These are phyloP conservation scores for Xanthia icteritia DNA, from an alignment of 2,888 invertebrate genomes.

Conservation along the genomic window DNA sequence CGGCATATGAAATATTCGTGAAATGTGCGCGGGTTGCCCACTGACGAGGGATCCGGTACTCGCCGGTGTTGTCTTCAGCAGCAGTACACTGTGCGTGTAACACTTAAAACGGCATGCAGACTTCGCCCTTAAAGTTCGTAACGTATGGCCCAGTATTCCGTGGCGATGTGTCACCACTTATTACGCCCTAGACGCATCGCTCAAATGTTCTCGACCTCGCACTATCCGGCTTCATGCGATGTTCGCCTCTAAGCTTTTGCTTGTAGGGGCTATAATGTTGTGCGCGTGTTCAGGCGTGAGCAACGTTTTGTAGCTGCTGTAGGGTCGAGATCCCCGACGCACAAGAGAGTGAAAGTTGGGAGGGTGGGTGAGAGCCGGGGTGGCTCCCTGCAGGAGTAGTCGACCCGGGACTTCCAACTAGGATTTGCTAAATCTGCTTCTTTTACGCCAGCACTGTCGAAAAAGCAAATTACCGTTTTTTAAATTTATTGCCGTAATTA, in stretches of 20 bases:
- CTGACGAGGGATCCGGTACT: constrained; percentile 87
- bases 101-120: constrained; percentile 71
- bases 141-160: constrained; percentile 77
- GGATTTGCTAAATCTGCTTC: constrained; percentile 89
- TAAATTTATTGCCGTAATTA: constrained; percentile 50
- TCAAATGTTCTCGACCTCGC: constrained; percentile 87
- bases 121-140: constrained; percentile 74
- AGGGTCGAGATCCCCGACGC: constrained; percentile 87
- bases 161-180: constrained; percentile 79
- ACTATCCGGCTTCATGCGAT: constrained; percentile 74
- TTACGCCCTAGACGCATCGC: constrained; percentile 86
- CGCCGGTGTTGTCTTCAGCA: constrained; percentile 88
- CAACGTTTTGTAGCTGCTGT: constrained; percentile 77
- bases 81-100: constrained; percentile 82
- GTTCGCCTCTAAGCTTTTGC: constrained; percentile 74
- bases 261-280: constrained; percentile 71
- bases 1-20: constrained; percentile 77
- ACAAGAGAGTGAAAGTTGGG: constrained; percentile 88
- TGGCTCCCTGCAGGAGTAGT: constrained; percentile 86
- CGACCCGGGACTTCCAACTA: constrained; percentile 87
- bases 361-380: constrained; percentile 85
- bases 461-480: constrained; percentile 72
- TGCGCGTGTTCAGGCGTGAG: constrained; percentile 72
- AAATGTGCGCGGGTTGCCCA: constrained; percentile 80
- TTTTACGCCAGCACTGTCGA: constrained; percentile 78